phyloP scores from a whole-genome alignment of 2,113 vertebrate species.

The Zosterops lateralis region DNA sequence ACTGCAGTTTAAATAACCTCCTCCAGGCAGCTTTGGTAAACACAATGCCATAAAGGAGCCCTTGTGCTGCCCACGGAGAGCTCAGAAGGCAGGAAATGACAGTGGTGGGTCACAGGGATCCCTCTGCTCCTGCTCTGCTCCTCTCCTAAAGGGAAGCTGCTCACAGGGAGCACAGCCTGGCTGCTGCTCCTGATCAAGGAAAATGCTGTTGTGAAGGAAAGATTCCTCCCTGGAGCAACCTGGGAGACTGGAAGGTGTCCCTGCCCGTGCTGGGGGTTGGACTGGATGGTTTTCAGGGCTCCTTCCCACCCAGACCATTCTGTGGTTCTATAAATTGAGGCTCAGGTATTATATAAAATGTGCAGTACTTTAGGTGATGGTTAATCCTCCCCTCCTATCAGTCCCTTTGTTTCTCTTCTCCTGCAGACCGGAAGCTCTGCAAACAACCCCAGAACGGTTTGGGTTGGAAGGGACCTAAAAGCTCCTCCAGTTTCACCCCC shows the following conservation, averaged over 20 bases:
- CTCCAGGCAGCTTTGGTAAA: slow-evolving; percentile 27
- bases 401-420: not conserved
- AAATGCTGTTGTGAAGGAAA: fast-evolving
- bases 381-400: not conserved
- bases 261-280: fast-evolving
- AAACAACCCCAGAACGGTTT: not conserved
- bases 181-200: not conserved
- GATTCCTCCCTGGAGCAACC: not conserved
- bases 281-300: not conserved
- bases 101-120: not conserved
- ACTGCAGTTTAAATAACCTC: slow-evolving; percentile 5
- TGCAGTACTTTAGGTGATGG: not conserved
- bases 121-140: not conserved
- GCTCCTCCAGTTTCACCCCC: fast-evolving
- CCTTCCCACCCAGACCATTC: not conserved
- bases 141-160: not conserved
- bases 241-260: not conserved
- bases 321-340: not conserved
- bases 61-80: not conserved
- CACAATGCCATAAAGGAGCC: not conserved
- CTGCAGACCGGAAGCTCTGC: not conserved
- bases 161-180: not conserved
- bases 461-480: not conserved
- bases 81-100: not conserved
- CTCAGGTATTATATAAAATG: not conserved